Percentiles rank a stretch among this genome's conserved stretches.
phyloP scores from a whole-genome alignment of 2,888 invertebrate genomes.

The Parnassius mnemosyne region DNA sequence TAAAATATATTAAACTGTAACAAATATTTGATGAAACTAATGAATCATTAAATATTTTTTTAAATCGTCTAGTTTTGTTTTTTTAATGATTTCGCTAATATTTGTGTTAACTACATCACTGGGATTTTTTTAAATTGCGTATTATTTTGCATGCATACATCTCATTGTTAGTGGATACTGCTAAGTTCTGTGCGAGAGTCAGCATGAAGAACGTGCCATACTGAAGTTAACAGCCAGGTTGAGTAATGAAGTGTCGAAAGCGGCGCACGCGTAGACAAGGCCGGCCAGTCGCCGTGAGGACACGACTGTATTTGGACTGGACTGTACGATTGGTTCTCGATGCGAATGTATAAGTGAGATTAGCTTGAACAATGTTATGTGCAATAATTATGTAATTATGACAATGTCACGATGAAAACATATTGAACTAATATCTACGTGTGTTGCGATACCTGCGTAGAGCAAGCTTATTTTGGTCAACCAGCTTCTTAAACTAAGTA shows the following conservation, averaged over 20 bases:
- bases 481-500: no score
- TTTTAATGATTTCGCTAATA: no score
- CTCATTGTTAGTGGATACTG: not conserved
- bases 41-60: no score
- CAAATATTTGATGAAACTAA: no score
- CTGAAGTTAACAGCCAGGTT: constrained; percentile 34
- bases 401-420: not conserved
- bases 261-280: constrained; percentile 53
- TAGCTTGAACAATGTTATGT: not conserved
- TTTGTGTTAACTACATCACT: no score
- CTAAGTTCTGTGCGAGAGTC: constrained; percentile 7
- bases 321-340: constrained; percentile 28
- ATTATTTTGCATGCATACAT: not conserved
- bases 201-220: constrained; percentile 11
- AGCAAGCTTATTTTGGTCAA: no score
- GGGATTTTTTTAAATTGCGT: not conserved
- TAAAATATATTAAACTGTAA: no score
- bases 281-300: constrained; percentile 60
- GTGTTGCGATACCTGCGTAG: no score
- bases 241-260: constrained; percentile 64
- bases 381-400: not conserved
- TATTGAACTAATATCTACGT: no score
- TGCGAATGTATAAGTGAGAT: not conserved
- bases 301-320: constrained; percentile 37
- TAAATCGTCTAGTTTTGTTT: no score